These are phyloP conservation scores for Leucophenga varia DNA, from an alignment of 1,140 invertebrate species.

Conservation along the genomic window DNA sequence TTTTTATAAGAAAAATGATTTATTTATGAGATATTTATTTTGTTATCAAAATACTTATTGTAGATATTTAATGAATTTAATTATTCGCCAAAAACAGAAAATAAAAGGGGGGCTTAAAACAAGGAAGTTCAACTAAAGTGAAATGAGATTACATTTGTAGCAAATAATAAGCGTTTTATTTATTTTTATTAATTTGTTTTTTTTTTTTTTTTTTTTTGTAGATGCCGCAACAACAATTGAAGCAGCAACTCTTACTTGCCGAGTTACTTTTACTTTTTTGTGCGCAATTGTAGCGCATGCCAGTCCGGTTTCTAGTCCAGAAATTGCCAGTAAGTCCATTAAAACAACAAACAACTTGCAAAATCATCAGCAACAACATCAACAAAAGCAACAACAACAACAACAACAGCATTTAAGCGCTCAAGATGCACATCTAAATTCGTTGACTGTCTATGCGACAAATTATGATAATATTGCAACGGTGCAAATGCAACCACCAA, in stretches of 20 bases:
- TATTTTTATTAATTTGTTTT: neutral
- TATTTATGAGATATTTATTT: no score
- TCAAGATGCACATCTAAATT: slow-evolving; percentile 38
- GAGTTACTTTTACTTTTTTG: neutral
- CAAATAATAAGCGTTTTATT: neutral
- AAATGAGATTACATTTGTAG: no score
- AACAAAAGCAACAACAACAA: slow-evolving; percentile 1
- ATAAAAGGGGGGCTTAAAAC: neutral
- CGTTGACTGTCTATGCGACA: slow-evolving; percentile 40
- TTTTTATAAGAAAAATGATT: no score
- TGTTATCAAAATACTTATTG: no score
- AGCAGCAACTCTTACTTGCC: slow-evolving; percentile 16
- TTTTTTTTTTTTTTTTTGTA: slow-evolving; percentile 2
- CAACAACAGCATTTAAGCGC: neutral
- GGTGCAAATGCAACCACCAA: slow-evolving; percentile 10
- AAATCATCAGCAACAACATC: slow-evolving; percentile 26
- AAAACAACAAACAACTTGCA: slow-evolving; percentile 36
- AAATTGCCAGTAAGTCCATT: slow-evolving; percentile 31
- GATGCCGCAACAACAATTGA: slow-evolving; percentile 27
- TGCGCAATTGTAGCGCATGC: slow-evolving; percentile 3
- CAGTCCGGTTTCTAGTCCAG: slow-evolving; percentile 39
- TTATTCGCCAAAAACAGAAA: neutral
- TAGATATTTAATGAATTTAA: neutral
- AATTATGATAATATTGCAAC: slow-evolving; percentile 29
- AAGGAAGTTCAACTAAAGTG: neutral